Evolutionary conservation across 2,888 invertebrate species (phyloP), one percentile per base, ranked within the genome.

Genomic region (Agelastica alni): DNA sequence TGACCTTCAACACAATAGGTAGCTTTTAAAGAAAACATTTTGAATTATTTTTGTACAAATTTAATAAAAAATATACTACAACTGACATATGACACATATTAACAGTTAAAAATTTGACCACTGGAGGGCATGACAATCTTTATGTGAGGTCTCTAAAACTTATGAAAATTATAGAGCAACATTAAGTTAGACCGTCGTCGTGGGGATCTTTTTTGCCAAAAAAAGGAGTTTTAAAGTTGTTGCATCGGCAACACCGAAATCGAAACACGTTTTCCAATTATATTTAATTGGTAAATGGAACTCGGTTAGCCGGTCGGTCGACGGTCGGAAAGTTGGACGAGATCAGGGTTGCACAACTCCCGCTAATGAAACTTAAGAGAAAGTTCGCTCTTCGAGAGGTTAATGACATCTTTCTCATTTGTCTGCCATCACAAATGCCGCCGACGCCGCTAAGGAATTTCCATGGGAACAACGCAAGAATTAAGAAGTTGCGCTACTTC

Each of bases 291-390:
- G 62, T 60, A 65, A 53, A 63, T 68, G 68, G 68, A 70, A 71
- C 67, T 74, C 71, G 75, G 75, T 74, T 74, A 73, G 66, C 68
- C 69, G 75, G 75, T 74, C 49, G 49, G 52, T 48, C 75, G 74
- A 74, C 73, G 71, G 68, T 74, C 73, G 70, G 68, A 74, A 73
- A 73, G 73, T 75, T 75, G 74, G 73, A 74, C 73, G 71, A 75
- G 75, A 75, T 75, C 74, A 74, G 73, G 73, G 71, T 70, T 69
- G 52, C 62, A 42, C 26, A 53, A 44, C 46, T 47, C 36, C 57
- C 57, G 63, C 68, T 71, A 70, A 72, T 72, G 71, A 71, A 72
- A 72, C 68, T 71, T 70, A 60, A 69, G 68, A 67, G 68, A 70
- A 70, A 71, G 70, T 71, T 72, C 67, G 66, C 61, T 64, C 67